Conservation (phyloP, 1,140 invertebrate genomes). For the Aphelenchoides fujianensis region DNA sequence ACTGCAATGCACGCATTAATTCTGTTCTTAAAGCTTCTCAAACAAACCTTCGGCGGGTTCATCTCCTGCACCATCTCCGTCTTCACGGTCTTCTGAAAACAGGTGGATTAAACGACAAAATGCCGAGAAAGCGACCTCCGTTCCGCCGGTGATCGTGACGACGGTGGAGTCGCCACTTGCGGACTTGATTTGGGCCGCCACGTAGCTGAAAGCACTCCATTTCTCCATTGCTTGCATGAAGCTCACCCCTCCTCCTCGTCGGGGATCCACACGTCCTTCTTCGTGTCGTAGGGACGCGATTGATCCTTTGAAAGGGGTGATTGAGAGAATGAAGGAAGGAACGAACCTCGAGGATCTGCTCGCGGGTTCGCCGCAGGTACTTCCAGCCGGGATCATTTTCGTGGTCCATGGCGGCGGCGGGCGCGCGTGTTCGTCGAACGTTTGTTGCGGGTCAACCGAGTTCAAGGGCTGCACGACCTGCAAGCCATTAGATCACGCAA, state of each 20-base stretch:
- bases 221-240: not conserved
- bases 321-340: no score
- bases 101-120: not conserved
- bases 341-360: slow-evolving; percentile 56
- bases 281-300: slow-evolving; percentile 57
- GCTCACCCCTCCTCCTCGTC: slow-evolving; percentile 63
- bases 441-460: not conserved
- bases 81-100: slow-evolving; percentile 74
- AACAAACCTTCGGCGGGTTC: slow-evolving; percentile 87
- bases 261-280: slow-evolving; percentile 60
- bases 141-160: slow-evolving; percentile 66
- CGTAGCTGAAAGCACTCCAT: slow-evolving; percentile 66
- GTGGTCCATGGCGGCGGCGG: slow-evolving; percentile 43
- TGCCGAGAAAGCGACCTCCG: slow-evolving; percentile 39
- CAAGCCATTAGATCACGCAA: no score
- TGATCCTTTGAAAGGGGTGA: slow-evolving; percentile 59
- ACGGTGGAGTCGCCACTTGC: slow-evolving; percentile 95
- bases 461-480: not conserved
- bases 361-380: slow-evolving; percentile 56
- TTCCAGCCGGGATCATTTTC: slow-evolving; percentile 61
- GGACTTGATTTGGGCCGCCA: slow-evolving; percentile 91
- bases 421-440: not conserved
- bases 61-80: slow-evolving; percentile 91
- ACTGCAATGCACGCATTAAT: not conserved
- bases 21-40: not conserved